Conservation (phyloP, 2,888 invertebrate genomes). For the Drosophila macrospina region DNA sequence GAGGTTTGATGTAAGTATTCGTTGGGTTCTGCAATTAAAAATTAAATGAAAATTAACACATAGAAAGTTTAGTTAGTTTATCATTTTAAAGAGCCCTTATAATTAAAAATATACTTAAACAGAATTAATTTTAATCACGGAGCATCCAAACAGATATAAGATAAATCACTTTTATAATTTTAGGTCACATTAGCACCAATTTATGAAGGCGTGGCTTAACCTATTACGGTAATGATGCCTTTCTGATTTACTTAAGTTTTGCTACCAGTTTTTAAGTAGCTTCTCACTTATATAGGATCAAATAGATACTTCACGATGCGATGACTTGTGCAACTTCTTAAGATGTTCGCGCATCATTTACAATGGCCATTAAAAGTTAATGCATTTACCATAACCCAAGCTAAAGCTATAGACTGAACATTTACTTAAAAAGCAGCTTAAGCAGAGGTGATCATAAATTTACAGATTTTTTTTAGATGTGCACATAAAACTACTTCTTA, state of each 20-base stretch:
- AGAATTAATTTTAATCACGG: too few relatives aligned
- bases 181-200: too few relatives aligned
- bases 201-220: too few relatives aligned
- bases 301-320: slow-evolving; percentile 9
- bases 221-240: slow-evolving; percentile 1
- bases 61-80: slow-evolving; percentile 4
- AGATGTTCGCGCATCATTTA: slow-evolving; percentile 32
- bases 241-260: slow-evolving; percentile 6
- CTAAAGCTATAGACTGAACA: slow-evolving; percentile 49
- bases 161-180: too few relatives aligned
- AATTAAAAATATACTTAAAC: too few relatives aligned
- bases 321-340: slow-evolving; percentile 23
- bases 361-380: slow-evolving; percentile 35
- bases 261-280: slow-evolving; percentile 7
- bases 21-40: slow-evolving; percentile 66
- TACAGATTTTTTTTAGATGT: slow-evolving; percentile 16
- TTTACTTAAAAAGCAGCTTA: slow-evolving; percentile 36
- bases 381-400: slow-evolving; percentile 23
- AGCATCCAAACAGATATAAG: too few relatives aligned
- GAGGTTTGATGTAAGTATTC: slow-evolving; percentile 44
- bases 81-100: not conserved
- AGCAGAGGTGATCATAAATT: slow-evolving; percentile 27
- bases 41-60: not conserved
- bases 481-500: slow-evolving; percentile 20
- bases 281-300: slow-evolving; percentile 6